Percentiles rank a stretch among this genome's conserved stretches.
Evolutionary conservation across 2,113 vertebrate species (phyloP).

Genomic region (Limnothrissa miodon): DNA sequence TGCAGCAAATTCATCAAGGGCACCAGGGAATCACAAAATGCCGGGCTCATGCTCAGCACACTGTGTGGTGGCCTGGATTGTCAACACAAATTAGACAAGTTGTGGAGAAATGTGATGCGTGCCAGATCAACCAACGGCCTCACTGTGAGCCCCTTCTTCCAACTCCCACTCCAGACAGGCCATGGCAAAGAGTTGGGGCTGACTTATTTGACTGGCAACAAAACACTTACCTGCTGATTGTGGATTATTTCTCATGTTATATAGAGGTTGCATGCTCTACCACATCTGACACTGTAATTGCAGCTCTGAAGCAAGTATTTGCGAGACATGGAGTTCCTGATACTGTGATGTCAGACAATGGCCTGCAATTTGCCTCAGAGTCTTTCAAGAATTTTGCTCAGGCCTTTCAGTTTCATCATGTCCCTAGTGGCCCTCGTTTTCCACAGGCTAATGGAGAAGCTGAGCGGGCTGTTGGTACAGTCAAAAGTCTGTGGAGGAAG

Average conservation of each 20-base stretch:
- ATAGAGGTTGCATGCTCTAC: not conserved
- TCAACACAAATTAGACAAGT: too few species aligned
- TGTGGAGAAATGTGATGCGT: too few species aligned
- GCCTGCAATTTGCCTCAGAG: too few species aligned
- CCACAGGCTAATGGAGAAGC: conserved; percentile 3
- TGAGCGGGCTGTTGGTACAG: not conserved
- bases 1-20: too few species aligned
- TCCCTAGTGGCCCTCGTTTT: conserved; percentile 19
- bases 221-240: not conserved
- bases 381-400: not conserved
- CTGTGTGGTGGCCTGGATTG: too few species aligned
- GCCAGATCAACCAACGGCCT: too few species aligned
- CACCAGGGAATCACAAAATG: too few species aligned
- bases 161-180: not conserved
- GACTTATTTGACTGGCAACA: not conserved
- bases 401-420: conserved; percentile 14
- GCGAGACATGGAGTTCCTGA: too few species aligned
- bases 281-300: not conserved
- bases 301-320: not conserved
- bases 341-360: too few species aligned
- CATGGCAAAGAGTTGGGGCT: not conserved
- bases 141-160: too few species aligned
- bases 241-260: not conserved
- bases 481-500: conserved; percentile 9
- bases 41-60: too few species aligned